These are phyloP conservation scores for Syngnathus acus DNA, from an alignment of 2,797 vertebrate genomes.

Conservation along the genomic window DNA sequence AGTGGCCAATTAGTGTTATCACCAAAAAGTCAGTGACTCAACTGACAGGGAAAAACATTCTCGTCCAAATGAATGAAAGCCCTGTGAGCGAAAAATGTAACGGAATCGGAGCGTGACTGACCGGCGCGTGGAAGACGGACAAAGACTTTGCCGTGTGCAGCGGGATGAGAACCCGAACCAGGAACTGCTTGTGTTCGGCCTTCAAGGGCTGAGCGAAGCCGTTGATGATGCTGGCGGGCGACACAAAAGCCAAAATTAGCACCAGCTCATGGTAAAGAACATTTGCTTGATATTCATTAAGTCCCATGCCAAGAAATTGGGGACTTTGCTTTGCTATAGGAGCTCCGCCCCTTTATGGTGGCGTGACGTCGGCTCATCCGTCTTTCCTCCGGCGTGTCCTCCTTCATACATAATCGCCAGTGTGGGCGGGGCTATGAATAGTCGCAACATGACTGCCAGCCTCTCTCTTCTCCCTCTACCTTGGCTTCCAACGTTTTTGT, in stretches of 20 bases:
- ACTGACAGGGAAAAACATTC: not conserved
- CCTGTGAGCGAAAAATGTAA: not conserved
- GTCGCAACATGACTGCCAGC: slow-evolving; percentile 61
- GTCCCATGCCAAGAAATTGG: not conserved
- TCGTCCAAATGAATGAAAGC: not conserved
- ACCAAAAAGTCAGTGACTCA: slow-evolving; percentile 5
- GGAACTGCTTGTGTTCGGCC: slow-evolving; percentile 89
- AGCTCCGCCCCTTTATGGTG: slow-evolving; percentile 4
- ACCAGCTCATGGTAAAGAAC: slow-evolving; percentile 8
- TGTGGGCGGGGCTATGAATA: slow-evolving; percentile 69
- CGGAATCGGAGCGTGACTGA: slow-evolving; percentile 41
- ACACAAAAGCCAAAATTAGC: slow-evolving; percentile 7
- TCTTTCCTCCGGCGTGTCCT: slow-evolving; percentile 23
- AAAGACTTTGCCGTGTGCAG: slow-evolving; percentile 88
- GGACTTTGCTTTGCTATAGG: not conserved
- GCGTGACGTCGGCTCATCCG: slow-evolving; percentile 10
- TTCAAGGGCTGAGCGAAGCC: slow-evolving; percentile 88
- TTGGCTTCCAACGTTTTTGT: slow-evolving; percentile 11
- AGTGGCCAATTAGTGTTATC: slow-evolving; percentile 25
- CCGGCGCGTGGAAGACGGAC: slow-evolving; percentile 90
- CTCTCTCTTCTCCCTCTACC: slow-evolving; percentile 44
- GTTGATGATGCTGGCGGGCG: slow-evolving; percentile 76
- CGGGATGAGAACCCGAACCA: slow-evolving; percentile 87
- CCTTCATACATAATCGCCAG: slow-evolving; percentile 23
- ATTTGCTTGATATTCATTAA: not conserved